Base-by-base conservation (phyloP, 2,797 vertebrate species). In the Melanotaenia maccullochi region DNA sequence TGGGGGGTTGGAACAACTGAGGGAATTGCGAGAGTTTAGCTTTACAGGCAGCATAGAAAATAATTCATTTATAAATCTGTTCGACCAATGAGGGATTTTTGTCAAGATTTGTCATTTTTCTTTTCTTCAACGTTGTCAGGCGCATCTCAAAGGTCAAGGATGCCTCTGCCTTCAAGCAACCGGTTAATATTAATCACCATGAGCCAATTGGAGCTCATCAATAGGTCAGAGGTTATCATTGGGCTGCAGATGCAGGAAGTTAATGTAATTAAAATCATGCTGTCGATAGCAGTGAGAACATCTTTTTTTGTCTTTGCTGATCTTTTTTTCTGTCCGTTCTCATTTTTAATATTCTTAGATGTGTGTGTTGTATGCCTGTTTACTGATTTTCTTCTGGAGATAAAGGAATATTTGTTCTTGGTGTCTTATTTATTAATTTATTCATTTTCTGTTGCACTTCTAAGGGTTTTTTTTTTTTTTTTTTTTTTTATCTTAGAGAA, bases 171-270 rank as follows among this genome's bases (percentile, higher is more conserved):
- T 78, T 63, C 71, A 82, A 85, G 88, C 81, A 44, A 75, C 85
- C 87, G 84, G 87, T 92, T 92, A 94, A 95, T 93, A 93, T 94
- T 93, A 92, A 94, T 92, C 90, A 86, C 78, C 58, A 60, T 65
- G 68, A 71, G 74, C 82, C 86, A 83, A 90, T 89, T 79, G 79
- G 60, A 79, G 68, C 38, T 76, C 85, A 85, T 94, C 94, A 92
- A 93, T 94, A 94, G 92, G 87, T 90, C 90, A 90, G 71, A 76
- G 93, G 92, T 93, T 94, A 94, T 95, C 92, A 61, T 44, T 52
- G 85, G 79, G 84, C 78, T 93, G 89, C 87, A 85, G 92, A 91
- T 84, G 84, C 86, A 88, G 82, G 85, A 89, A 88, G 85, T 92
- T 92, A 93, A 93, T 91, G 72, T 86, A 85, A 93, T 94, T 93